Evolutionary conservation across 2,888 invertebrate species (phyloP), one percentile per base, ranked within the genome.

Genomic region (Plagodis pulveraria): DNA sequence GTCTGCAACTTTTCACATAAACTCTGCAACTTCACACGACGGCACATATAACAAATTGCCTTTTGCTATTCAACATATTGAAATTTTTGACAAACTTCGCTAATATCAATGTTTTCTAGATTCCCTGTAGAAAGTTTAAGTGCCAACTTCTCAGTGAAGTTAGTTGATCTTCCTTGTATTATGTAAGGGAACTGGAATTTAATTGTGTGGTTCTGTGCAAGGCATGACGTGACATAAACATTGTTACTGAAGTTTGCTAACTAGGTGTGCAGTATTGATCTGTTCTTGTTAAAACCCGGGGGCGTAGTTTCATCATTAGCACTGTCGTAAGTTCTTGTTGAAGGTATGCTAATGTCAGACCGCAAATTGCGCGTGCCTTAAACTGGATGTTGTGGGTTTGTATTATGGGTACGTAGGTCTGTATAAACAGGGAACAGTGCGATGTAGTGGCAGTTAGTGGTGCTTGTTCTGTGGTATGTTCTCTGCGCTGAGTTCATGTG

Each of bases 1-100:
- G 83, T 84, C 85, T 76, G 67, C 82, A 91, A 90, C 84, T 91
- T 90, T 89, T 83, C 89, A 84, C 89, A 89, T 90, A 89, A 91
- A 88, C 84, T 86, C 80, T 73, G 74, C 80, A 86, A 90, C 84
- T 89, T 88, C 80, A 80, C 81, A 81, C 79, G 80, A 73, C 76
- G 74, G 75, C 81, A 78, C 78, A 82, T 80, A 83, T 81, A 84
- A 83, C 80, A 80, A 81, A 86, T 85, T 83, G 83, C 81, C 78
- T 74, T 83, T 86, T 80, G 77, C 79, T 76, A 81, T 77, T 78
- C 78, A 80, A 83, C 83, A 82, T 85, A 81, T 84, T 84, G 82
- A 80, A 80, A 76, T 77, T 81, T 81, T 77, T 72, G 32, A 33
- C 71, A 71, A 76, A 76, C 54, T 66, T 66, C 22, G 45, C 42